Percentiles rank a stretch among this genome's conserved stretches.
These are phyloP conservation scores for Polymixis flavicincta DNA, from an alignment of 2,888 invertebrate genomes.

Conservation along the genomic window DNA sequence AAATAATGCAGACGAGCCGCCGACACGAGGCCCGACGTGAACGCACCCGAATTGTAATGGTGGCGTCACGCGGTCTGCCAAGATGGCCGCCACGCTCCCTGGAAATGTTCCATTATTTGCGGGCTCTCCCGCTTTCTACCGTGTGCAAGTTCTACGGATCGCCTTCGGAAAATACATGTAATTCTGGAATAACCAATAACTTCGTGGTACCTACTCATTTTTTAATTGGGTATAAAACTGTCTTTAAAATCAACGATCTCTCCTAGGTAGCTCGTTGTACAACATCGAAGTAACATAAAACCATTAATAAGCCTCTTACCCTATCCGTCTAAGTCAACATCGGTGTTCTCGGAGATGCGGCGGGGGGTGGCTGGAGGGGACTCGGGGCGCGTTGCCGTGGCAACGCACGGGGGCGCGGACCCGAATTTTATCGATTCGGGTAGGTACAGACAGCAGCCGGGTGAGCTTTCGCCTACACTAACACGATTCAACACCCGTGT, in stretches of 20 bases:
- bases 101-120: constrained; percentile 80
- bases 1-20: constrained; percentile 70
- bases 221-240: constrained; percentile 38
- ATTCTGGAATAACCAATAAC: constrained; percentile 63
- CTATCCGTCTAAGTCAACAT: constrained; percentile 91
- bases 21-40: constrained; percentile 67
- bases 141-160: constrained; percentile 68
- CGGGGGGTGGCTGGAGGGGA: constrained; percentile 74
- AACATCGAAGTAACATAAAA: constrained; percentile 87
- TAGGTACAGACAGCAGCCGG: constrained; percentile 89
- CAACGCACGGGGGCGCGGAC: constrained; percentile 88
- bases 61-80: constrained; percentile 90
- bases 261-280: constrained; percentile 71
- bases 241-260: constrained; percentile 54
- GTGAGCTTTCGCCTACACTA: constrained; percentile 86
- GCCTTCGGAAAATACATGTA: constrained; percentile 56
- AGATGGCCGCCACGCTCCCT: constrained; percentile 82
- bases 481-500: constrained; percentile 88
- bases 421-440: constrained; percentile 90
- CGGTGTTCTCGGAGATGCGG: constrained; percentile 86
- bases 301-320: constrained; percentile 91
- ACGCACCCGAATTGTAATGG: constrained; percentile 85
- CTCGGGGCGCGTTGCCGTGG: constrained; percentile 83
- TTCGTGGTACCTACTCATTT: constrained; percentile 47
- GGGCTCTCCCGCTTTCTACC: constrained; percentile 76